Percentiles rank a stretch among this genome's conserved stretches.
phyloP scores from a whole-genome alignment of 1,140 invertebrate genomes.

The Scylla paramamosain region DNA sequence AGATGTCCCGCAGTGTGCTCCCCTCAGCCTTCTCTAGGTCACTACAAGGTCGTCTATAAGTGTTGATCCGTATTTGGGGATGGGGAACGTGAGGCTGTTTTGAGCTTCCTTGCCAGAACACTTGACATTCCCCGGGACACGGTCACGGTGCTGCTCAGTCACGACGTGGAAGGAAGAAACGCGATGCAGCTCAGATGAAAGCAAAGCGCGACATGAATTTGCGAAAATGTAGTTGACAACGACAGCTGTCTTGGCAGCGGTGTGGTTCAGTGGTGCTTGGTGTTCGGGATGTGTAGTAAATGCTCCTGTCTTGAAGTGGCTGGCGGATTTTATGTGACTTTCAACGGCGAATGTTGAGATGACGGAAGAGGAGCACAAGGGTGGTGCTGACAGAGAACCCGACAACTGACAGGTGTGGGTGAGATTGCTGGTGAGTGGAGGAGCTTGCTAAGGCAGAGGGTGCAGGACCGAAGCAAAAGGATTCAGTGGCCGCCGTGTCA shows the following conservation, averaged over 20 bases:
- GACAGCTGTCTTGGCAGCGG: neutral
- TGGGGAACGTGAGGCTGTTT: neutral
- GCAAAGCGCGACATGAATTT: neutral
- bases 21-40: neutral
- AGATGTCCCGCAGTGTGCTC: neutral
- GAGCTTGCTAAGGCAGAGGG: conserved; percentile 14
- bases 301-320: neutral
- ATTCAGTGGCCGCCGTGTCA: neutral
- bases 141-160: neutral
- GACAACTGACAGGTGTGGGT: neutral
- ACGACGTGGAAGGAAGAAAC: neutral
- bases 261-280: neutral
- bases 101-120: neutral
- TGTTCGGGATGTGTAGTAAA: neutral
- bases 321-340: neutral
- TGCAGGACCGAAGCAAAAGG: neutral
- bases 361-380: neutral
- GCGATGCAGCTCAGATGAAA: neutral
- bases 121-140: no score
- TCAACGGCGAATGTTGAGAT: neutral
- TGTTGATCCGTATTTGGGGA: neutral
- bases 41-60: neutral
- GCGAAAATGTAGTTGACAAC: neutral
- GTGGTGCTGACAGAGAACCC: neutral
- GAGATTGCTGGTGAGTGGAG: neutral